A percentile compares a stretch with the other conserved stretches of the same genome.
These are phyloP conservation scores for Pachyramphus minor DNA, from an alignment of 2,113 vertebrate genomes.

Conservation along the genomic window DNA sequence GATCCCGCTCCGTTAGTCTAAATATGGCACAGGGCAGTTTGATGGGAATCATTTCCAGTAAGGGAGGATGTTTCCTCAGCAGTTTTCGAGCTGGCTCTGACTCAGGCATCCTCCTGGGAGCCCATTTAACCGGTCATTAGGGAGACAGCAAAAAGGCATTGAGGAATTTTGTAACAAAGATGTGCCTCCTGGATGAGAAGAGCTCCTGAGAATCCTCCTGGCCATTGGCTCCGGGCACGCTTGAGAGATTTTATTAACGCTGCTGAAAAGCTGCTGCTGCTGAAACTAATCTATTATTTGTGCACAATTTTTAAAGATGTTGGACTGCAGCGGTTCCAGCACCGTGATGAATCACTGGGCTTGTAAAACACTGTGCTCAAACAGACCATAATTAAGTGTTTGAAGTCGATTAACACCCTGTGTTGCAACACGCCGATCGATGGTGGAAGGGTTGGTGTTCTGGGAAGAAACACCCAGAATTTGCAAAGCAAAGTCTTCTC, in stretches of 20 bases:
- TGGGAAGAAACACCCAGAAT: not conserved
- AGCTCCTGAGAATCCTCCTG: slow-evolving; percentile 61
- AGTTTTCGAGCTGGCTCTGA: slow-evolving; percentile 79
- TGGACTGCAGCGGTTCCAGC: slow-evolving; percentile 25
- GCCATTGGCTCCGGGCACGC: slow-evolving; percentile 43
- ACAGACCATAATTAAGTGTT: slow-evolving; percentile 42
- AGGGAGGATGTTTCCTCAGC: slow-evolving; percentile 82
- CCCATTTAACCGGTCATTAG: slow-evolving; percentile 78
- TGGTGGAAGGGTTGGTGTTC: not conserved
- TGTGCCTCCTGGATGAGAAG: slow-evolving; percentile 65
- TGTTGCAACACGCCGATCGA: not conserved
- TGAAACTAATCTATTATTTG: slow-evolving; percentile 28
- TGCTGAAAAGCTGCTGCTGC: not conserved
- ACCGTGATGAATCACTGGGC: not conserved
- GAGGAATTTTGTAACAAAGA: slow-evolving; percentile 79
- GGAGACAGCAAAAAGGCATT: slow-evolving; percentile 77
- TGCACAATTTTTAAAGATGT: slow-evolving; percentile 14
- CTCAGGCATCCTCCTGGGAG: slow-evolving; percentile 76
- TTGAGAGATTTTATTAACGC: slow-evolving; percentile 58
- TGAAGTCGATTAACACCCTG: not conserved
- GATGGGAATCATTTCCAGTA: slow-evolving; percentile 84
- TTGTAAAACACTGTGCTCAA: slow-evolving; percentile 5
- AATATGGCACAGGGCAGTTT: slow-evolving; percentile 72
- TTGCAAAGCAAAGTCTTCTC: not conserved
- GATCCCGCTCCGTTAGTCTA: slow-evolving; percentile 67